Base-by-base conservation (phyloP, 2,113 vertebrate genomes). In the Anseranas semipalmata region DNA sequence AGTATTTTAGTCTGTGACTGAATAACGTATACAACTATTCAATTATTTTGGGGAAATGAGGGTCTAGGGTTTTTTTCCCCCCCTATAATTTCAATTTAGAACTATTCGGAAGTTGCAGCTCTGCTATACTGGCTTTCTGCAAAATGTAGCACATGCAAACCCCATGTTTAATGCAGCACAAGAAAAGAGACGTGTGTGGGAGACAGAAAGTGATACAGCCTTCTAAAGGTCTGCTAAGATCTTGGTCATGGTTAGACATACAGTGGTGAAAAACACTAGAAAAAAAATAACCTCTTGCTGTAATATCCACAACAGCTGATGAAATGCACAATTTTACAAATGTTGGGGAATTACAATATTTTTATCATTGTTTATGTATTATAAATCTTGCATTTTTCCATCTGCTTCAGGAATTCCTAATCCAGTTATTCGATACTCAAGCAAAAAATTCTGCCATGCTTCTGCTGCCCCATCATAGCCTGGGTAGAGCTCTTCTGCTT, bases 1-100 rank as follows among this genome's bases (percentile, higher is more conserved):
- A 93, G 63, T 48, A 77, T 89, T 90, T 95, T 84, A 90, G 93
- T 77, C 77, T 55, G 43, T 67, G 65, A 75, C 32, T 78, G 52
- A 81, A 81, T 59, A 92, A 90, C n/a, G 3, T 55, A 74, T 68
- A 74, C 19, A 87, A 79, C 55, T 77, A 77, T 35, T 66, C 21
- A 52, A 35, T 63, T 4, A 7, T 58, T 90, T 86, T 90, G 79
- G 68, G 19, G 33, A 81, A 85, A 89, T 43, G 33, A 72, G 19
- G 5, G 25, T 43, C 63, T 83, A 77, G 37, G 27, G 19, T 73
- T 87, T 86, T 46, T 56, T 80, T 2, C 62, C n/a, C 70, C 65
- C 6, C 20, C 13, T 45, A 5, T 56, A 63, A 71, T 87, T 85
- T 93, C 21, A 75, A 32, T 39, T 90, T 56, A 63, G 22, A 67